phyloP scores from a whole-genome alignment of 2,113 vertebrate genomes.

The Gobius niger region DNA sequence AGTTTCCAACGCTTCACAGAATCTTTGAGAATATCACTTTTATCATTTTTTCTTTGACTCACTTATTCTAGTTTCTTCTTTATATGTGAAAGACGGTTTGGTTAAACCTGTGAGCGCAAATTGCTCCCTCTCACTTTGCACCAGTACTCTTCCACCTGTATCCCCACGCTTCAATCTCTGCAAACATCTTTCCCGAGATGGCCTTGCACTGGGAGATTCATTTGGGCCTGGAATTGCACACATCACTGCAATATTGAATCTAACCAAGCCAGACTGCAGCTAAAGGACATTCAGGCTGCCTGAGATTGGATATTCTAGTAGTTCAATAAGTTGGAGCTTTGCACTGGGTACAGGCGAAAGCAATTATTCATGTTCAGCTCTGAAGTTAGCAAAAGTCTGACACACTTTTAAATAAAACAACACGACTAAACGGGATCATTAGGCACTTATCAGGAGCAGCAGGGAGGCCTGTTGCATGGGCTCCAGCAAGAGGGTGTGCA shows the following conservation, averaged over 20 bases:
- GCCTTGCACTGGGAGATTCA: conserved; percentile 60
- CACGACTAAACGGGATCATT: conserved; percentile 46
- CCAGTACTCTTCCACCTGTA: conserved; percentile 65
- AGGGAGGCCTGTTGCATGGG: conserved; percentile 19
- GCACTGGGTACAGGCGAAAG: conserved; percentile 50
- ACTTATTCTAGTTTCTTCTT: conserved; percentile 37
- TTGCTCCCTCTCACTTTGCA: conserved; percentile 60
- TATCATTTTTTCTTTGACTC: conserved; percentile 6
- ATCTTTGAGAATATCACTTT: conserved; percentile 37
- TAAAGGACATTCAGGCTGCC: conserved; percentile 69
- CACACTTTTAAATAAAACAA: conserved; percentile 60
- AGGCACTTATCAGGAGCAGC: conserved; percentile 25
- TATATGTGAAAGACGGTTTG: conserved; percentile 51
- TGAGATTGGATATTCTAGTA: conserved; percentile 77
- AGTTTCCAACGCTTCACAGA: conserved; percentile 9
- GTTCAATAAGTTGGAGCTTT: conserved; percentile 66
- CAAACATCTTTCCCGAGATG: conserved; percentile 72
- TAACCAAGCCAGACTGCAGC: conserved; percentile 76
- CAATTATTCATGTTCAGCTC: conserved; percentile 71
- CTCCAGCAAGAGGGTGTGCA: conserved; percentile 27
- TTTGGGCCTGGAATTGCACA: conserved; percentile 76
- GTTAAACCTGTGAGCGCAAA: conserved; percentile 64
- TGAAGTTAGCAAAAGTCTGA: conserved; percentile 48
- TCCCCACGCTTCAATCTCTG: conserved; percentile 71
- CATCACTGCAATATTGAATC: conserved; percentile 71